Conservation (phyloP, 2,797 vertebrate species). For the Sandelia bainsii region DNA sequence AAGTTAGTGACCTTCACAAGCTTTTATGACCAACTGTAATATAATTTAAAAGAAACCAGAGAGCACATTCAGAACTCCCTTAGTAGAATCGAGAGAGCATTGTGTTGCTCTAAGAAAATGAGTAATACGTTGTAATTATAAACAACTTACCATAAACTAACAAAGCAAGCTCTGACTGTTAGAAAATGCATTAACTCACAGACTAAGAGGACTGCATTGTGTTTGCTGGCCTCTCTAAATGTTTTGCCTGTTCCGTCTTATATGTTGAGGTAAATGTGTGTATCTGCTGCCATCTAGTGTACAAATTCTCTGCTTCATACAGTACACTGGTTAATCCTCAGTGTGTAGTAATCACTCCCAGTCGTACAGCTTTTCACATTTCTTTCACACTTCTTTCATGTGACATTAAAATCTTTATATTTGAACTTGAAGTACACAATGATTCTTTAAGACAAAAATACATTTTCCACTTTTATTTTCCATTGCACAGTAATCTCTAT, state of each 20-base stretch:
- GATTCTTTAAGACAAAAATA: conserved; percentile 44
- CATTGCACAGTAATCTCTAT: conserved; percentile 89
- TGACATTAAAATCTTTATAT: neutral
- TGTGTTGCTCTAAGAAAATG: conserved; percentile 43
- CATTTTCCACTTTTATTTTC: conserved; percentile 85
- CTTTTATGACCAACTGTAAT: conserved; percentile 31
- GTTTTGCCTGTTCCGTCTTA: neutral
- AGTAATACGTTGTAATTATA: neutral
- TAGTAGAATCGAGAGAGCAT: conserved; percentile 53
- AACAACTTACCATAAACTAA: conserved; percentile 6
- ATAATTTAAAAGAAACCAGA: conserved; percentile 47
- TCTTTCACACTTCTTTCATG: neutral
- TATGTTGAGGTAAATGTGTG: neutral
- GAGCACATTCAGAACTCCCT: conserved; percentile 33
- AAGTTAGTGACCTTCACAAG: conserved; percentile 37
- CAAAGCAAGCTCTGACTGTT: neutral
- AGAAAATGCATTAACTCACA: neutral
- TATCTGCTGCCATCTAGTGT: conserved; percentile 75
- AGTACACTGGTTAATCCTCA: neutral
- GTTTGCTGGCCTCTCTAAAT: neutral
- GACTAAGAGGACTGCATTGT: neutral
- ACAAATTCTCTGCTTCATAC: neutral
- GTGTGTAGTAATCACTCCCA: neutral
- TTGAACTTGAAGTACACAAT: neutral
- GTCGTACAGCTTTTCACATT: too few species aligned